Conservation (phyloP, 2,888 invertebrate genomes). For the Watsonalla cultraria region DNA sequence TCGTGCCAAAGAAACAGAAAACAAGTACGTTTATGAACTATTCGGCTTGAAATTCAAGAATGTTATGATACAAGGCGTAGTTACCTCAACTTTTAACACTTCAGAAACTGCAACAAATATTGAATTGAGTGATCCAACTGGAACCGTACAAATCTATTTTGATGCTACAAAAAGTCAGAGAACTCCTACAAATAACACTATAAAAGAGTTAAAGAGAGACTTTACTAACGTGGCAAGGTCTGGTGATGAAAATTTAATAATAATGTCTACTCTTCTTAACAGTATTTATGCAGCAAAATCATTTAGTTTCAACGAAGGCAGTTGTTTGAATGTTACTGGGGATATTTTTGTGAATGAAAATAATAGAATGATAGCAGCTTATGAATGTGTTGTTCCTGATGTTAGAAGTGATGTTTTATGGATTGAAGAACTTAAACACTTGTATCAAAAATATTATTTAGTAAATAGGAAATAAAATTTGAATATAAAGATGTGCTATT, state of each 20-base stretch:
- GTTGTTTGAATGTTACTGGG: constrained; percentile 49
- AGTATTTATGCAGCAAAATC: constrained; percentile 37
- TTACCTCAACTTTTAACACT: constrained; percentile 54
- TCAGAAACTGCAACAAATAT: constrained; percentile 38
- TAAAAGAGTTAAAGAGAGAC: constrained; percentile 40
- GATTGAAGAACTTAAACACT: constrained; percentile 62
- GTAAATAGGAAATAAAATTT: constrained; percentile 18
- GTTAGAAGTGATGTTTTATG: constrained; percentile 58
- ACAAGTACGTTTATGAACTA: constrained; percentile 61
- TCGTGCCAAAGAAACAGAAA: constrained; percentile 51
- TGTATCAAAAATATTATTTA: constrained; percentile 65
- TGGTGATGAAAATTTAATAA: constrained; percentile 42
- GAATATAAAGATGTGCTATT: neutral
- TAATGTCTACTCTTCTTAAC: constrained; percentile 51
- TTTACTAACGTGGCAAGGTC: constrained; percentile 39
- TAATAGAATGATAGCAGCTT: constrained; percentile 57
- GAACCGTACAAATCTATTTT: constrained; percentile 56
- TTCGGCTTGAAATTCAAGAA: constrained; percentile 63
- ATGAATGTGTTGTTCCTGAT: constrained; percentile 44
- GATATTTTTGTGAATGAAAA: constrained; percentile 62
- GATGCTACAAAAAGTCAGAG: constrained; percentile 47
- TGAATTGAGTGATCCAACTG: constrained; percentile 64
- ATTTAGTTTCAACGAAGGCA: constrained; percentile 44
- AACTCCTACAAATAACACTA: constrained; percentile 28
- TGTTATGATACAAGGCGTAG: constrained; percentile 61